Percentiles rank a stretch among this genome's conserved stretches.
Evolutionary conservation across 2,888 invertebrate species (phyloP).

Genomic region (Tinea semifulvella): DNA sequence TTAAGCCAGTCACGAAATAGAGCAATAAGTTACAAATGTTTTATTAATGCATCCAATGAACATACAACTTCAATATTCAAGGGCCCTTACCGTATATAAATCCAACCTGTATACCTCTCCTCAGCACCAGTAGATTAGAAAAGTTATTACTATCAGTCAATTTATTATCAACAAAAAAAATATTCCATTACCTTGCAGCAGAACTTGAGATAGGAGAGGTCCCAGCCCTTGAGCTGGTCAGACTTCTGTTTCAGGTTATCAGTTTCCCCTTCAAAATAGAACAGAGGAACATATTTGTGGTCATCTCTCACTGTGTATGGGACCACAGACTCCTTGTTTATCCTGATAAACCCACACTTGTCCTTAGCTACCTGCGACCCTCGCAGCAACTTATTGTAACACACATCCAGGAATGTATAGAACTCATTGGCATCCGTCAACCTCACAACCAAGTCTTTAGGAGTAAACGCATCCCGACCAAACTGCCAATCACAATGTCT

Average conservation of each 20-base stretch:
- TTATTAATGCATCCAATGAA: too few species aligned
- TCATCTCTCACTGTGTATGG: constrained; percentile 87
- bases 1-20: too few species aligned
- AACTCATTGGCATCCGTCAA: constrained; percentile 89
- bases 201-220: constrained; percentile 90
- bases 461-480: constrained; percentile 86
- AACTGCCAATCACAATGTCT: constrained; percentile 92
- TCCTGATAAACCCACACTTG: constrained; percentile 90
- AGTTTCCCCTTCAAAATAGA: constrained; percentile 90
- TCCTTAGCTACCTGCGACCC: constrained; percentile 75
- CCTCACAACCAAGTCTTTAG: constrained; percentile 89
- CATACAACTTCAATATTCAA: too few species aligned
- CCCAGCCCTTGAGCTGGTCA: constrained; percentile 90
- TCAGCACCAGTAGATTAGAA: too few species aligned
- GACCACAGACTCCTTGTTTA: constrained; percentile 92
- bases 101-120: too few species aligned
- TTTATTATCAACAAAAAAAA: too few species aligned
- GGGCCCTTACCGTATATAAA: too few species aligned
- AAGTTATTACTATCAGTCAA: too few species aligned
- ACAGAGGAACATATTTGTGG: constrained; percentile 90
- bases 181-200: constrained; percentile 93
- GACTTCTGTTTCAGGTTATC: constrained; percentile 89
- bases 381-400: constrained; percentile 82
- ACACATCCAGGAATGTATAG: constrained; percentile 89
- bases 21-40: too few species aligned